Evolutionary conservation across 2,888 invertebrate genomes (phyloP), one percentile per base, ranked within the genome.

Genomic region (Drosophila meridionalis): DNA sequence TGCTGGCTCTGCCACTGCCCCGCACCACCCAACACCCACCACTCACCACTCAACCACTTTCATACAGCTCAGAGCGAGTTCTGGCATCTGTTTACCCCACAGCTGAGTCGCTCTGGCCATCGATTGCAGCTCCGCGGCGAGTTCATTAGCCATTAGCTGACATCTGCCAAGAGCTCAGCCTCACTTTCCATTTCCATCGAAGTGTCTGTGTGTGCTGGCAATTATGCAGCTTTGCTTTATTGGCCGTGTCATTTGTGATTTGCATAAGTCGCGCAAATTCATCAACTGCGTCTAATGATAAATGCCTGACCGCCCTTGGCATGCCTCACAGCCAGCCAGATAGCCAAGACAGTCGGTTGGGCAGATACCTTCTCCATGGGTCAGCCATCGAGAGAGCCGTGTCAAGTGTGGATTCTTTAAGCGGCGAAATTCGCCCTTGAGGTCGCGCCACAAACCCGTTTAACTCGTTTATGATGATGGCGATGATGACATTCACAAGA

Each of bases 371-470:
- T 42, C 28, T 42, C 30, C 36, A 36, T 36, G 53, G 53, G 53
- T 53, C 38, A 53, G 30, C 50, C 28, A n/a, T 34, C 32, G 50
- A 34, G 9, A 9, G 30, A 30, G 47, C 42, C 67, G 36, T 55
- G 73, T 42, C 68, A 73, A 38, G 50, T 68, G 68, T 57, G 32
- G 50, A 67, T 78, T 78, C 79, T 72, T 65, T 55, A 20, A 12
- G 62, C 47, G 55, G 75, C 75, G 58, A 75, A 78, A 67, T 69
- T 77, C 71, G 71, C 76, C 79, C 79, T 40, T 57, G 56, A 68
- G 79, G 65, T 72, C 72, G 67, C 50, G 36, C 42, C 53, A 58
- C 56, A 86, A 87, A 84, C 84, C 78, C 65, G 84, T 84, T 85
- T 76, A 68, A 82, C 84, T 73, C 78, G 85, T 84, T 84, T 73